Percentiles rank a stretch among this genome's conserved stretches.
Evolutionary conservation across 1,140 invertebrate species (phyloP).

Genomic region (Drosophila bocqueti): DNA sequence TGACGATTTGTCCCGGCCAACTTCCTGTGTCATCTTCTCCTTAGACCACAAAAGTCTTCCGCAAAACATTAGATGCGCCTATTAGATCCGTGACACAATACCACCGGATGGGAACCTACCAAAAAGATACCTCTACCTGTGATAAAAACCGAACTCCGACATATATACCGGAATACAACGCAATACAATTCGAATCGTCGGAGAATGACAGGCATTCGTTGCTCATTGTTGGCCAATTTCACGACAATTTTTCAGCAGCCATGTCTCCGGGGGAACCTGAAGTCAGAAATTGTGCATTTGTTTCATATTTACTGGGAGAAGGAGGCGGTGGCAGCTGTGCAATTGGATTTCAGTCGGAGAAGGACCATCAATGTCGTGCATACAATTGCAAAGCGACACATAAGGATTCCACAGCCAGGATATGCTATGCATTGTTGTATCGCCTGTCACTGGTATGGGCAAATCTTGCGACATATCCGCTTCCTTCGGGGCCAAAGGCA

Average conservation of each 20-base stretch:
- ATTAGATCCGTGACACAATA: constrained; percentile 56
- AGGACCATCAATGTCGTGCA: constrained; percentile 77
- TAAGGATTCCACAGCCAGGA: constrained; percentile 71
- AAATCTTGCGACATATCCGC: constrained; percentile 80
- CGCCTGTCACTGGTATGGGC: constrained; percentile 36
- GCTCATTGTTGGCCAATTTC: constrained; percentile 78
- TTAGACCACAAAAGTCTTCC: constrained; percentile 64
- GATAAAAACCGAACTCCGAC: constrained; percentile 40
- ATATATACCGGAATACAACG: constrained; percentile 18
- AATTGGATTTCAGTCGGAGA: constrained; percentile 64
- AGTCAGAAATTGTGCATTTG: constrained; percentile 69
- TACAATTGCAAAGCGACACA: constrained; percentile 80
- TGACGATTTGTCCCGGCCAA: constrained; percentile 34
- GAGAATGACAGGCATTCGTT: constrained; percentile 66
- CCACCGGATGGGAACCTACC: constrained; percentile 50
- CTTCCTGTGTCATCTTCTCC: constrained; percentile 60
- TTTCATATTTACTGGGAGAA: constrained; percentile 71
- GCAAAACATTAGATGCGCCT: constrained; percentile 69
- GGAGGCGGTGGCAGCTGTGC: constrained; percentile 57
- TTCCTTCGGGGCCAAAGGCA: constrained; percentile 64
- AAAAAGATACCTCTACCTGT: constrained; percentile 48
- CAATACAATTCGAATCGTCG: constrained; percentile 50
- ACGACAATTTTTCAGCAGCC: constrained; percentile 76
- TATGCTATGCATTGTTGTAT: constrained; percentile 43
- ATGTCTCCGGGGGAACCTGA: constrained; percentile 52